Base-by-base conservation (phyloP, 1,140 invertebrate genomes). In the Apis cerana region DNA sequence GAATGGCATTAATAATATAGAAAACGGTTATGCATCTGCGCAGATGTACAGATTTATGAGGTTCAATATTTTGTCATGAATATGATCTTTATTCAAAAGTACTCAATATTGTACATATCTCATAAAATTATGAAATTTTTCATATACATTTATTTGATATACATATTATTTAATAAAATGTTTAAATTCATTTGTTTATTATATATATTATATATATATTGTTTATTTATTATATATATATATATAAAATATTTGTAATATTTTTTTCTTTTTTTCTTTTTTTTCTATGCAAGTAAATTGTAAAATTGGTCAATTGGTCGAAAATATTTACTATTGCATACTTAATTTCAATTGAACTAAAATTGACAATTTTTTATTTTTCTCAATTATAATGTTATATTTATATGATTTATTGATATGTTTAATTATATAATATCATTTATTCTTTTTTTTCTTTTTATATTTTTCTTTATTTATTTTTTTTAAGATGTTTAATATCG, bases 21-120 rank as follows among this genome's bases (percentile, higher is more conserved):
- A 68, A 76, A 88, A 82, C 65, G 69, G 67, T 75, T 50, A 65
- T 52, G 80, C 80, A 88, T 88, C 87, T 88, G 86, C 86, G 86
- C 87, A 88, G 85, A 85, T 81, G 56, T 59, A 65, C 23, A 58
- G 80, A 75, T 82, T 87, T 70, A 62, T 68, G 75, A 88, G 64
- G 87, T 76, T 88, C 87, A 65, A 88, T 88, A 88, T 87, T 87
- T 87, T 78, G 74, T 78, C 64, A 75, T n/a, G 61, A 74, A 78
- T 83, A 77, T 48, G 75, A 56, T 33, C 43, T 62, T 48, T 56
- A 50, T 71, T 52, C 62, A 12, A 15, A 43, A 27, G 11, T 5
- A 17, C n/a, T 52, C 19, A 52, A 69, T 56, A 17, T 82, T 65
- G n/a, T 15, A 33, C 10, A 12, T 4, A n/a, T 17, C 19, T 50